These are phyloP conservation scores for Ptilorrhoa leucosticta DNA, from an alignment of 2,113 vertebrate species.

Conservation along the genomic window DNA sequence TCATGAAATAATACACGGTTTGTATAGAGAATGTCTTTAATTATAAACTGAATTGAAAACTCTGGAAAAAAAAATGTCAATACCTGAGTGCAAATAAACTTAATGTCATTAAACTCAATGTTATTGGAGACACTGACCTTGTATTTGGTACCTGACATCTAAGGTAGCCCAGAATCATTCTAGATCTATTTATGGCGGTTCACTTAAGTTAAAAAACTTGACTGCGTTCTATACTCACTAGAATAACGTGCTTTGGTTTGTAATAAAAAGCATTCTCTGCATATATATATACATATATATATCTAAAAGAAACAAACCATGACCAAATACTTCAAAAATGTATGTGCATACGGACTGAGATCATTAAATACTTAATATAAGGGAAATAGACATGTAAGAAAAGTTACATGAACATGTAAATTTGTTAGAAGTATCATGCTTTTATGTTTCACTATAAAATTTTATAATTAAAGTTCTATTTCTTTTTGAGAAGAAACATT, in stretches of 20 bases:
- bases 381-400: slow-evolving; percentile 26
- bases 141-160: neutral
- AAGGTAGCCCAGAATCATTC: neutral
- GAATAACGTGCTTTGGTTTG: neutral
- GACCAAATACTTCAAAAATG: slow-evolving; percentile 51
- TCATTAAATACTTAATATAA: slow-evolving; percentile 6
- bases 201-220: neutral
- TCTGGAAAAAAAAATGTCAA: neutral
- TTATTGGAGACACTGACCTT: neutral
- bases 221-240: neutral
- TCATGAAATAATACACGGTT: neutral
- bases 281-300: neutral
- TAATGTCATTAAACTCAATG: neutral
- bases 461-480: slow-evolving; percentile 48
- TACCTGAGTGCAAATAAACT: neutral
- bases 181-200: neutral
- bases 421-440: slow-evolving; percentile 18
- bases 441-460: slow-evolving; percentile 36
- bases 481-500: slow-evolving; percentile 44
- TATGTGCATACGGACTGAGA: neutral
- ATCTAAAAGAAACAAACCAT: neutral
- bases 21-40: slow-evolving; percentile 41
- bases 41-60: slow-evolving; percentile 36
- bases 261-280: slow-evolving; percentile 32
- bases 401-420: slow-evolving; percentile 23